Evolutionary conservation across 2,113 vertebrate genomes (phyloP), one percentile per base, ranked within the genome.

Genomic region (Dipodomys merriami): DNA sequence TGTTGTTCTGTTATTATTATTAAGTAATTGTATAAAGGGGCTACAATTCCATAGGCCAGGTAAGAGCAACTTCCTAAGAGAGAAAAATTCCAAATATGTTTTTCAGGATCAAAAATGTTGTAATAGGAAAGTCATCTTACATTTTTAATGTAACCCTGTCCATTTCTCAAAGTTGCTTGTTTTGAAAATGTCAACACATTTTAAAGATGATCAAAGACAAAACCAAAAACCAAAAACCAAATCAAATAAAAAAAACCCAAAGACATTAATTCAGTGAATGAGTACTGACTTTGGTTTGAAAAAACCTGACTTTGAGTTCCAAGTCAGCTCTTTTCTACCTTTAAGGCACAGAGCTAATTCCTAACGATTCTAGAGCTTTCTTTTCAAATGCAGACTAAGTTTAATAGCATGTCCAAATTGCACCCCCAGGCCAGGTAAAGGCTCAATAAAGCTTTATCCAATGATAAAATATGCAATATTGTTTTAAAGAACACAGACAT

Each of bases 191-290:
- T 88, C 83, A 84, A 62, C 25, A 27, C 80, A n/a, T 44, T 74
- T 92, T 91, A 82, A 62, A 86, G 93, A 82, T 35, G 84, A 91
- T 95, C 60, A 82, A 92, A 93, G 80, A 35, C 74, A 78, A 84
- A 83, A 79, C 53, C 53, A 13, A 57, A 57, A 57, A 57, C 53
- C 53, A 57, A 57, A 53, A 53, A 57, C 15, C 53, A 57, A 57
- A 57, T 16, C 53, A 13, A 53, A 53, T 13, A 53, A 53, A 53
- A 53, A 39, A 39, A 57, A 83, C 83, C 62, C 68, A 73, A 86
- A 87, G 49, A 83, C 30, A 57, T 19, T 44, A 73, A 30, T 33
- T 76, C 39, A 15, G 29, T 27, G 23, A 39, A 46, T 78, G 33
- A 77, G 16, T 7, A 33, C 0, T 60, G 53, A 83, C 67, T 77